These are phyloP conservation scores for Fringilla coelebs DNA, from an alignment of 2,797 vertebrate genomes.

Conservation along the genomic window DNA sequence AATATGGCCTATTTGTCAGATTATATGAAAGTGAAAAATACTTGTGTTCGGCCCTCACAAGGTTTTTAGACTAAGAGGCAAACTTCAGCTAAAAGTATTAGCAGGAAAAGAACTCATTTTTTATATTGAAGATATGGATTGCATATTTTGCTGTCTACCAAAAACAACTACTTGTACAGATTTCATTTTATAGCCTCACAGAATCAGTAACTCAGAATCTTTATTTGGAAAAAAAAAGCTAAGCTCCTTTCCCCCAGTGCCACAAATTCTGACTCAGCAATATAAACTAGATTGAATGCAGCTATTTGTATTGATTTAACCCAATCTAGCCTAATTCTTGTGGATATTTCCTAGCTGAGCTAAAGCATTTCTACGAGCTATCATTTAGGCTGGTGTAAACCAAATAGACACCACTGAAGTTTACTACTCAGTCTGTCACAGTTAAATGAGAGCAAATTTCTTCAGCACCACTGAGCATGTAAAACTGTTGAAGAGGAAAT, in stretches of 20 bases:
- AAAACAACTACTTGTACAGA: neutral
- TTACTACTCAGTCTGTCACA: neutral
- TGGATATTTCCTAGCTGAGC: neutral
- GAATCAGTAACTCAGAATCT: neutral
- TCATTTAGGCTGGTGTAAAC: neutral
- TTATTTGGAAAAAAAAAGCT: neutral
- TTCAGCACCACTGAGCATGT: neutral
- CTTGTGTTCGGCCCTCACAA: neutral
- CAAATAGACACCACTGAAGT: neutral
- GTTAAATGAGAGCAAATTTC: neutral
- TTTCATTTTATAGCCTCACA: neutral
- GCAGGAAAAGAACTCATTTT: neutral
- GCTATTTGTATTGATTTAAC: neutral
- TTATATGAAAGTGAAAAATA: neutral
- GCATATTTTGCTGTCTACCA: neutral
- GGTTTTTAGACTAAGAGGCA: neutral
- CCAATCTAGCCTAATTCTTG: neutral
- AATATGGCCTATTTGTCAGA: neutral
- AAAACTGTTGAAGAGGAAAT: neutral
- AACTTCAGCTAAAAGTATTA: neutral
- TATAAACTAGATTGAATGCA: neutral
- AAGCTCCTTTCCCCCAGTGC: neutral
- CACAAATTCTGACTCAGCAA: neutral
- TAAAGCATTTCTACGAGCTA: neutral
- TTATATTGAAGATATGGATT: rapidly evolving